Percentiles rank a stretch among this genome's conserved stretches.
Conservation (phyloP, 2,888 invertebrate genomes). For the Aphrophora alni region DNA sequence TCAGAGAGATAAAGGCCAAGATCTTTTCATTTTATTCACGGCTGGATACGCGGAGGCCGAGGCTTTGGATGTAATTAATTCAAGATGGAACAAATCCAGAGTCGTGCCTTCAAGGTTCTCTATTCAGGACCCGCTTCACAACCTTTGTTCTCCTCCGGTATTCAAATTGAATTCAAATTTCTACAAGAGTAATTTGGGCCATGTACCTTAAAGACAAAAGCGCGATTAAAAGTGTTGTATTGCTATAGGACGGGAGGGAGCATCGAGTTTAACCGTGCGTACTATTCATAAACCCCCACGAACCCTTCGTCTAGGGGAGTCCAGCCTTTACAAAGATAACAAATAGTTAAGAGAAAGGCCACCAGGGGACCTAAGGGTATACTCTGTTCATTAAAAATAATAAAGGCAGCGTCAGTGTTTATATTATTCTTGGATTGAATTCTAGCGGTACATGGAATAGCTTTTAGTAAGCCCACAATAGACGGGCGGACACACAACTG, state of each 20-base stretch:
- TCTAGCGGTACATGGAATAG: neutral
- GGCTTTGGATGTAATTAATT: neutral
- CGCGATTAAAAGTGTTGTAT: slow-evolving; percentile 2
- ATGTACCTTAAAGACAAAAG: slow-evolving; percentile 2
- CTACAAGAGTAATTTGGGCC: neutral
- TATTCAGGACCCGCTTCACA: neutral
- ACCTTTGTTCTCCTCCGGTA: neutral
- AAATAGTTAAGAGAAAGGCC: neutral
- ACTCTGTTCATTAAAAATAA: neutral
- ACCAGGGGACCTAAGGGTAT: neutral
- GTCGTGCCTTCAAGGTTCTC: neutral
- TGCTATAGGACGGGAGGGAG: neutral
- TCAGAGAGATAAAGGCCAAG: neutral
- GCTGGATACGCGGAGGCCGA: neutral
- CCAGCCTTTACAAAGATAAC: neutral
- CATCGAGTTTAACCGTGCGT: neutral
- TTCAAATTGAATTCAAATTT: neutral
- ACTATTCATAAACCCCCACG: neutral
- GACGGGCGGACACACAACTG: neutral
- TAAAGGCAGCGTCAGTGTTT: slow-evolving; percentile 5
- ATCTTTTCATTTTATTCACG: neutral
- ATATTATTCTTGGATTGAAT: neutral
- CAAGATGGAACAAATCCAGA: slow-evolving; percentile 1
- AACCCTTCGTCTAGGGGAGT: neutral
- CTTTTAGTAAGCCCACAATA: neutral